These are phyloP conservation scores for Troides aeacus DNA, from an alignment of 2,888 invertebrate genomes.

Conservation along the genomic window DNA sequence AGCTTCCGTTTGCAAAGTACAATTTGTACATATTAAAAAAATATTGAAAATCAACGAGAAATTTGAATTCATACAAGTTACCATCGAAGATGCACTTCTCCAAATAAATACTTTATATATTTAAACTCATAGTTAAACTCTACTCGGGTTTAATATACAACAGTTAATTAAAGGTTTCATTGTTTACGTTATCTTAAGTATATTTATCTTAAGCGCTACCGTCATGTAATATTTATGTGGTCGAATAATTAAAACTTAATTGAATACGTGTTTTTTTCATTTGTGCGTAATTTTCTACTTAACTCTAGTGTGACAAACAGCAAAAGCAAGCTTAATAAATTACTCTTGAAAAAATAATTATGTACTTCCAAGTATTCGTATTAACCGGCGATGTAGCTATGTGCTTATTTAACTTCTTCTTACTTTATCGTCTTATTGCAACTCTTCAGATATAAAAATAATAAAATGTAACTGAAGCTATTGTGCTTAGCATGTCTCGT, in stretches of 20 bases:
- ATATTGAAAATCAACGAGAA: too few species aligned
- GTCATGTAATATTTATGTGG: slow-evolving; percentile 11
- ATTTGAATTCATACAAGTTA: background rate
- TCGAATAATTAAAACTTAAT: slow-evolving; percentile 15
- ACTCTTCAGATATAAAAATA: too few species aligned
- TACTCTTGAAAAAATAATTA: background rate
- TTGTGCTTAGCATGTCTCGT: background rate
- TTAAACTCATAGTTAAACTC: slow-evolving; percentile 11
- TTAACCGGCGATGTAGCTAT: too few species aligned
- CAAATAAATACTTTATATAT: slow-evolving; percentile 3
- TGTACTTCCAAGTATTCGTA: too few species aligned
- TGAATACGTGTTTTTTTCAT: background rate
- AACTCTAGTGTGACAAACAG: background rate
- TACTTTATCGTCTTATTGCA: too few species aligned
- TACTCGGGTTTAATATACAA: background rate
- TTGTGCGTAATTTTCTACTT: background rate
- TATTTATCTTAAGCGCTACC: slow-evolving; percentile 10
- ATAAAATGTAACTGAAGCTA: background rate
- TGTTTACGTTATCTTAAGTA: slow-evolving; percentile 15
- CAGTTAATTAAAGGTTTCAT: slow-evolving; percentile 3
- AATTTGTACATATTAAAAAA: background rate
- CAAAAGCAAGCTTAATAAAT: background rate
- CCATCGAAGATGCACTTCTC: background rate
- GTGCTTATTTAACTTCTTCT: too few species aligned
- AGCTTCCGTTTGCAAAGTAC: too few species aligned